Evolutionary conservation across 2,888 invertebrate species (phyloP).

Genomic region (Clistopyga incitator): DNA sequence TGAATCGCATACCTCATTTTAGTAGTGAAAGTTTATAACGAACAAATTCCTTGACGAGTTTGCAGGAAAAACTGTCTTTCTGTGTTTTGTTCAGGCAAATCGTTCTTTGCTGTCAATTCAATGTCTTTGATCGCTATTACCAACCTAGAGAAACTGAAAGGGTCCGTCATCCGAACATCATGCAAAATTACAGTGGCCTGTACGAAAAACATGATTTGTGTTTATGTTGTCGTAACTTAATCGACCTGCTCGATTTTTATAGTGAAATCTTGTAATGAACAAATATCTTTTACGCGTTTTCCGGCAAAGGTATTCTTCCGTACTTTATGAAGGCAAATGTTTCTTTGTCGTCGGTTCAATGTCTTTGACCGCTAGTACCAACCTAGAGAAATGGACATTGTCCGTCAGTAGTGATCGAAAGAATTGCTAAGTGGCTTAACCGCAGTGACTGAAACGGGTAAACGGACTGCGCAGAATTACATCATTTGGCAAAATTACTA

Average conservation of each 20-base stretch:
- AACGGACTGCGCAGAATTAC: conserved; percentile 20
- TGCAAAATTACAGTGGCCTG: no score
- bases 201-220: no score
- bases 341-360: not conserved
- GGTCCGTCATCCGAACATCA: no score
- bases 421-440: not conserved
- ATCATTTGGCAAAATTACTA: conserved; percentile 24
- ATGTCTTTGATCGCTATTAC: not conserved
- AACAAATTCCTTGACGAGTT: not conserved
- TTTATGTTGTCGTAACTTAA: not conserved
- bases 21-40: not conserved
- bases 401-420: no score
- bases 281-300: not conserved
- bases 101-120: not conserved
- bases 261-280: not conserved
- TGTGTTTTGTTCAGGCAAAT: not conserved
- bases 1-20: not conserved
- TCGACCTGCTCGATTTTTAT: not conserved
- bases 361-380: not conserved
- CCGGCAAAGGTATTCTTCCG: not conserved
- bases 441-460: not conserved
- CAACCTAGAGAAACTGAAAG: not conserved
- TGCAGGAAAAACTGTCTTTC: not conserved
- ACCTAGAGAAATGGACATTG: not conserved
- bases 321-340: not conserved